These are phyloP conservation scores for Cryptus armator DNA, from an alignment of 2,888 invertebrate species.

Conservation along the genomic window DNA sequence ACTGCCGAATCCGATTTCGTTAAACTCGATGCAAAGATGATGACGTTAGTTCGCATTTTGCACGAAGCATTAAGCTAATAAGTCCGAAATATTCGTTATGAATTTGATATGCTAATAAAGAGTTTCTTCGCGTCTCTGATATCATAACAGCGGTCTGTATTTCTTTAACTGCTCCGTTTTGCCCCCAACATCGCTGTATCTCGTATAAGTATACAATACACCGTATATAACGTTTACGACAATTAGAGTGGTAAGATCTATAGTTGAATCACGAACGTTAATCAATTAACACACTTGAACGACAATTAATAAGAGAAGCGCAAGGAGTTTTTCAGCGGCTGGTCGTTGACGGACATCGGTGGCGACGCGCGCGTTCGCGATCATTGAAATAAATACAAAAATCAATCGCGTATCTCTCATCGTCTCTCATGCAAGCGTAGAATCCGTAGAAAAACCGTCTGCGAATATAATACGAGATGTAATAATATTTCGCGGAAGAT, in stretches of 20 bases:
- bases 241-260: constrained; percentile 25
- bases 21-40: no score
- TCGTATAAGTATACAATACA: neutral
- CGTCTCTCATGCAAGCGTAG: constrained; percentile 31
- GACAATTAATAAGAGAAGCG: constrained; percentile 60
- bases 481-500: constrained; percentile 26
- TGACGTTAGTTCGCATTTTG: no score
- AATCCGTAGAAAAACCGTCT: constrained; percentile 40
- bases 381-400: constrained; percentile 47
- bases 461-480: constrained; percentile 34
- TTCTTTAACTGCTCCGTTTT: no score
- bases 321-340: constrained; percentile 58
- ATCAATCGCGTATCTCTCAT: constrained; percentile 57
- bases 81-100: no score
- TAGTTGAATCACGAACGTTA: constrained; percentile 44
- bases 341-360: constrained; percentile 47
- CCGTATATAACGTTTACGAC: neutral
- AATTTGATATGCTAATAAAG: no score
- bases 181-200: neutral
- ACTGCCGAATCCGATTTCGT: no score
- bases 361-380: neutral
- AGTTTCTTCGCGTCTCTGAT: no score
- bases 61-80: no score
- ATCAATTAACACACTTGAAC: constrained; percentile 65
- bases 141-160: no score